Percentiles rank a stretch among this genome's conserved stretches.
Evolutionary conservation across 2,113 vertebrate genomes (phyloP).

Genomic region (Hemichromis elongatus): DNA sequence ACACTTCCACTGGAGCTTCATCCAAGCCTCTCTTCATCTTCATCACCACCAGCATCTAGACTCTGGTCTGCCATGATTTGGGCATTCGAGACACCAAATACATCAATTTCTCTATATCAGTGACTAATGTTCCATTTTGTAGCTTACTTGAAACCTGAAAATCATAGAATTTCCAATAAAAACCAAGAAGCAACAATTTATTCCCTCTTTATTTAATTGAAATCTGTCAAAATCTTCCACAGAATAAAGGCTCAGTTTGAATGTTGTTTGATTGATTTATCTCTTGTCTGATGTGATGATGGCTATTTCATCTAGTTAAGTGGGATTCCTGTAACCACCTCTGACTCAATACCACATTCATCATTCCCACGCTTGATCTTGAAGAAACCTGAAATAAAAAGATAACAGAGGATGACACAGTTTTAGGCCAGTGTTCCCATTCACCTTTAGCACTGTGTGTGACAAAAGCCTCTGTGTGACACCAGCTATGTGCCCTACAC

Average conservation of each 20-base stretch:
- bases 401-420: accelerated
- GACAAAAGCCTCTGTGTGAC: neutral
- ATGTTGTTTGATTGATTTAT: neutral
- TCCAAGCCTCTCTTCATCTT: neutral
- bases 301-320: constrained; percentile 30
- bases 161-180: neutral
- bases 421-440: neutral
- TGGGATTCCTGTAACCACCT: constrained; percentile 85
- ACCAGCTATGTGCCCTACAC: neutral
- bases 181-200: neutral
- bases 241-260: neutral
- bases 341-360: constrained; percentile 87
- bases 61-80: neutral
- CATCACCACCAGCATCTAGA: no score
- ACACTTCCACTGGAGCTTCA: neutral
- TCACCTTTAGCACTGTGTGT: neutral
- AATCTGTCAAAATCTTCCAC: neutral
- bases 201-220: neutral
- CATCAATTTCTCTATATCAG: no score
- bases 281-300: neutral
- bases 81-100: no score
- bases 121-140: no score
- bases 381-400: constrained; percentile 78
- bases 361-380: constrained; percentile 87
- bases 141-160: neutral